Evolutionary conservation across 2,113 vertebrate species (phyloP).

Genomic region (Zosterops borbonicus): DNA sequence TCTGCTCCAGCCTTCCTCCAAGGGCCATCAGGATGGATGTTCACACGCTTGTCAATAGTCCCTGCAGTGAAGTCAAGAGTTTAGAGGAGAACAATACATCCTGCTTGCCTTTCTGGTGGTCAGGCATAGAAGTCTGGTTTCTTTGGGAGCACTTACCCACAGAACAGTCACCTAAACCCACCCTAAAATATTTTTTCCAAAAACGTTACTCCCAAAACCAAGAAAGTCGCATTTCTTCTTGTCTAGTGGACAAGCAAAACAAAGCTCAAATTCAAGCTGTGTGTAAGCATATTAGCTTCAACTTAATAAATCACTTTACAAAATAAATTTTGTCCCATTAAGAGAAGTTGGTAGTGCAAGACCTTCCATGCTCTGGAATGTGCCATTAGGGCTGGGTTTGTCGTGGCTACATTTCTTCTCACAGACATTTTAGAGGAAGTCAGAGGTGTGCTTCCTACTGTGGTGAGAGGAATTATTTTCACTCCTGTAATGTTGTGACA

Average conservation of each 20-base stretch:
- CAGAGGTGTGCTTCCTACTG: background rate
- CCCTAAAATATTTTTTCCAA: background rate
- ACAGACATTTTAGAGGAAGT: background rate
- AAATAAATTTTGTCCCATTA: background rate
- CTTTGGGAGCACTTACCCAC: background rate
- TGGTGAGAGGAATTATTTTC: slow-evolving; percentile 1
- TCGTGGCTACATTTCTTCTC: background rate
- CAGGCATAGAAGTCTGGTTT: background rate
- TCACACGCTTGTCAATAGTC: background rate
- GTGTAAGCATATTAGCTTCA: background rate
- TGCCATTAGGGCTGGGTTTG: background rate
- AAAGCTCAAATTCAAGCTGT: background rate
- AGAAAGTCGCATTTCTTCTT: background rate
- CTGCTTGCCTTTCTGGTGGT: background rate
- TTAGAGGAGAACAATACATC: background rate
- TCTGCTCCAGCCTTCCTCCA: background rate
- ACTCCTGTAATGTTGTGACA: background rate
- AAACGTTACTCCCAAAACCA: background rate
- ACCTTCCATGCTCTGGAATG: background rate
- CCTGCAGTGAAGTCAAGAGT: background rate
- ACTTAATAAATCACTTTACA: background rate
- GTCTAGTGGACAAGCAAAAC: background rate
- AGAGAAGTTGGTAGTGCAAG: background rate
- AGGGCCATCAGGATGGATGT: background rate
- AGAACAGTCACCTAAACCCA: background rate